A percentile compares a stretch with the other conserved stretches of the same genome.
These are phyloP conservation scores for Heterodera carotae DNA, from an alignment of 1,140 invertebrate species.

Conservation along the genomic window DNA sequence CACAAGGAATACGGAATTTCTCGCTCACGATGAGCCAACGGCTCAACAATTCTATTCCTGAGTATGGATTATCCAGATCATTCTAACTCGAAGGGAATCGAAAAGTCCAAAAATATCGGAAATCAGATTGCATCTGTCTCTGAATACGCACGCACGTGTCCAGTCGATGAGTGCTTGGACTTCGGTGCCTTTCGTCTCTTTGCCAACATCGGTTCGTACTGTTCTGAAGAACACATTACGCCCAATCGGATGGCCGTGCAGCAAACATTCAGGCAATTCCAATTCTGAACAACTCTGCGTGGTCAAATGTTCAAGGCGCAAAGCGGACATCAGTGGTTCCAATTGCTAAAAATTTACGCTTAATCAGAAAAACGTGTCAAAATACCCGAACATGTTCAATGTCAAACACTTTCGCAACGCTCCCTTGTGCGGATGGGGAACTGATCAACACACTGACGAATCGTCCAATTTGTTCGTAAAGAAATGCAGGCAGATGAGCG, in stretches of 20 bases:
- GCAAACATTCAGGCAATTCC: conserved; percentile 15
- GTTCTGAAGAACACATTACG: conserved; percentile 56
- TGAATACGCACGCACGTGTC: conserved; percentile 50
- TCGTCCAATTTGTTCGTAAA: conserved; percentile 43
- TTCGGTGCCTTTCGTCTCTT: not conserved
- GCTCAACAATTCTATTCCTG: no score
- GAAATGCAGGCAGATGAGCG: conserved; percentile 31
- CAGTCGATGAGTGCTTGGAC: conserved; percentile 54
- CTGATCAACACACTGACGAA: conserved; percentile 25
- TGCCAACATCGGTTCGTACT: not conserved
- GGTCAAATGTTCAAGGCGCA: conserved; percentile 14
- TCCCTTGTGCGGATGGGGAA: not conserved
- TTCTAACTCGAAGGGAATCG: no score
- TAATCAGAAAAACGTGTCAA: not conserved
- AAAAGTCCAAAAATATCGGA: no score
- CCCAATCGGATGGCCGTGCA: conserved; percentile 57
- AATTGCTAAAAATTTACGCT: not conserved
- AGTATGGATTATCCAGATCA: no score
- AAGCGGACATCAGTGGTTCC: not conserved
- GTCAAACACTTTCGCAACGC: not conserved
- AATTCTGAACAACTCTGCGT: conserved; percentile 16
- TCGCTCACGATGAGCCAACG: no score
- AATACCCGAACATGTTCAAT: not conserved
- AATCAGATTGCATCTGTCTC: no score
- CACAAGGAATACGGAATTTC: no score